These are phyloP conservation scores for Nibea albiflora DNA, from an alignment of 2,113 vertebrate species.

Conservation along the genomic window DNA sequence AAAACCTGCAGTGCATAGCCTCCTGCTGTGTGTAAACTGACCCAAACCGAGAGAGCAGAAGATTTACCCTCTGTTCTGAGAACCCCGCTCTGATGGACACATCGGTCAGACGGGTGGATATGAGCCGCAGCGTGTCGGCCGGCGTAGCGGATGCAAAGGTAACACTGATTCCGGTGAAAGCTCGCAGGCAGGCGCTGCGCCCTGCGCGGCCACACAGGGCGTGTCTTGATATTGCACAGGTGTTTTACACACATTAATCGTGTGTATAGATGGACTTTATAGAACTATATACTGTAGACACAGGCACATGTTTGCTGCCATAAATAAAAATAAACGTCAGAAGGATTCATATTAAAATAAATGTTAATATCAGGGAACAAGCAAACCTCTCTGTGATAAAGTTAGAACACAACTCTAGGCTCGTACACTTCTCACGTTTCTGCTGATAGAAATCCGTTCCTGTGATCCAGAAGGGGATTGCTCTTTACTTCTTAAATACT, in stretches of 20 bases:
- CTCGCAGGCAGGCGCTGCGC: constrained; percentile 4
- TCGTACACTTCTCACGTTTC: constrained; percentile 33
- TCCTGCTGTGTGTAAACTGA: constrained; percentile 1
- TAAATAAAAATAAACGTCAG: constrained; percentile 65
- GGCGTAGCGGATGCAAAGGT: neutral
- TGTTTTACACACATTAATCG: constrained; percentile 51
- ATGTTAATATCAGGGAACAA: constrained; percentile 31
- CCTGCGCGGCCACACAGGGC: constrained; percentile 24
- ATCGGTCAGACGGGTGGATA: constrained; percentile 13
- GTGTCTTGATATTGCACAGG: constrained; percentile 72
- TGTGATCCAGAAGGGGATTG: constrained; percentile 48
- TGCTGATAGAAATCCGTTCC: constrained; percentile 42
- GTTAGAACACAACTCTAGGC: constrained; percentile 23
- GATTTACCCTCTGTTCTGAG: constrained; percentile 9
- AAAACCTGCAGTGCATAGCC: constrained; percentile 29
- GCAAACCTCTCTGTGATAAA: constrained; percentile 31
- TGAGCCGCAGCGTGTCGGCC: constrained; percentile 15
- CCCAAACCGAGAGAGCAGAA: neutral
- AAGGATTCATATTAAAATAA: constrained; percentile 58
- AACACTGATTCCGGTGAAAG: constrained; percentile 5
- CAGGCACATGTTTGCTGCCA: constrained; percentile 67
- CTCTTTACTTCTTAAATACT: constrained; percentile 70
- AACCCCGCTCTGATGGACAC: neutral
- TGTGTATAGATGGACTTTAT: constrained; percentile 60
- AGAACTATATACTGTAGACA: constrained; percentile 57